Percentiles rank a stretch among this genome's conserved stretches.
Evolutionary conservation across 53 echinoderm and acorn worm species (phyloP).

Genomic region (Astropecten irregularis): DNA sequence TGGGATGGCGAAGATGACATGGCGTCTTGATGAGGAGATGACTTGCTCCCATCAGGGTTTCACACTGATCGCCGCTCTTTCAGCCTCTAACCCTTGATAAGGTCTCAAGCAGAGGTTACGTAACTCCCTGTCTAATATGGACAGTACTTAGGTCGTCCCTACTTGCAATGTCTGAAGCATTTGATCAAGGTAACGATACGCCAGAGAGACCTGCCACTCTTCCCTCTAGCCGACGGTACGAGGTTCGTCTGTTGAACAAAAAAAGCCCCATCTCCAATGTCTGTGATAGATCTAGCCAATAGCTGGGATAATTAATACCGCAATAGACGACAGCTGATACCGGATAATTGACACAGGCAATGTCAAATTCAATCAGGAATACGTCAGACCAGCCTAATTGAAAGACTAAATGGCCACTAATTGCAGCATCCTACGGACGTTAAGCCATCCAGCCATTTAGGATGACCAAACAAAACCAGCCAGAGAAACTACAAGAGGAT

Average conservation of each 20-base stretch:
- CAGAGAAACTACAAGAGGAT: no score
- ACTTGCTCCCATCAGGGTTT: not conserved
- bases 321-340: slow-evolving; percentile 48
- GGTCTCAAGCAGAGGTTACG: slow-evolving; percentile 35
- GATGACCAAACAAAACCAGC: slow-evolving; percentile 46
- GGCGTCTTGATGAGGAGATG: no score
- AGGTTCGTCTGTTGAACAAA: slow-evolving; percentile 26
- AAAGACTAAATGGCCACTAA: slow-evolving; percentile 41
- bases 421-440: slow-evolving; percentile 36
- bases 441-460: slow-evolving; percentile 42
- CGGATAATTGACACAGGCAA: slow-evolving; percentile 54
- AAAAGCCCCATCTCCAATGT: not conserved
- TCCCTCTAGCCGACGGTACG: not conserved
- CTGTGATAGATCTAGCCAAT: not conserved
- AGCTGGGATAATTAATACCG: slow-evolving; percentile 45
- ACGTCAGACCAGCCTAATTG: slow-evolving; percentile 50
- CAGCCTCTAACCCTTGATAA: not conserved
- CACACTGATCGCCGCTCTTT: not conserved
- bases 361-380: slow-evolving; percentile 52
- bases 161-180: slow-evolving; percentile 12
- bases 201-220: slow-evolving; percentile 46
- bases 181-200: slow-evolving; percentile 30
- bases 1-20: slow-evolving; percentile 21
- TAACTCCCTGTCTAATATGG: not conserved
- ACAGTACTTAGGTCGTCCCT: not conserved